phyloP scores from a whole-genome alignment of 2,888 invertebrate species.

The Pelosia muscerda region DNA sequence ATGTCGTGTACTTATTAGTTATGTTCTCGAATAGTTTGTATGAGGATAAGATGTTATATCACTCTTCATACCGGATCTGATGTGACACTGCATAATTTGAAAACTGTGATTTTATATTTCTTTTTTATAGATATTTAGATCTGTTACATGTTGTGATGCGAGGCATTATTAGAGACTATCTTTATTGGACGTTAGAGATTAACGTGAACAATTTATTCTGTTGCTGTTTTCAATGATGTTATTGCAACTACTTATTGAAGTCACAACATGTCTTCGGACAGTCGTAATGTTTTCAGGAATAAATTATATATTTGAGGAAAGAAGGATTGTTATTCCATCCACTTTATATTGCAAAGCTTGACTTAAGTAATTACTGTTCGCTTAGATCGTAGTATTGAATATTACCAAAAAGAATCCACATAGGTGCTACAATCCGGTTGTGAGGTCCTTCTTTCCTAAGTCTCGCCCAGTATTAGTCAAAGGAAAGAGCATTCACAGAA shows the following conservation, averaged over 20 bases:
- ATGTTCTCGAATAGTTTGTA: constrained; percentile 72
- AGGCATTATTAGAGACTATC: constrained; percentile 66
- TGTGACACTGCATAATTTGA: constrained; percentile 86
- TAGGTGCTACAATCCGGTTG: constrained; percentile 84
- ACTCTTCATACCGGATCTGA: constrained; percentile 81
- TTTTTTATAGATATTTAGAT: constrained; percentile 82
- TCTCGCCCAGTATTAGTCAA: constrained; percentile 85
- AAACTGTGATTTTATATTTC: constrained; percentile 85
- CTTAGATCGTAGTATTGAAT: constrained; percentile 58
- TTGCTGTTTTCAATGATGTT: constrained; percentile 63
- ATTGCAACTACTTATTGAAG: constrained; percentile 61
- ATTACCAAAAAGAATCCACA: constrained; percentile 68
- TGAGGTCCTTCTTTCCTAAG: constrained; percentile 83
- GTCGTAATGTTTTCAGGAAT: constrained; percentile 72
- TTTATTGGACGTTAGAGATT: constrained; percentile 57
- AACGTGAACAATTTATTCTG: constrained; percentile 65
- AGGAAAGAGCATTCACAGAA: constrained; percentile 79
- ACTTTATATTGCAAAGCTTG: constrained; percentile 38
- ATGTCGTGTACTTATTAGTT: constrained; percentile 85
- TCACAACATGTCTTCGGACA: constrained; percentile 80
- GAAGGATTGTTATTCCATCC: constrained; percentile 74
- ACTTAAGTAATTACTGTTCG: constrained; percentile 32
- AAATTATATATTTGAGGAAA: constrained; percentile 70
- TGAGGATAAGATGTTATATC: constrained; percentile 70
- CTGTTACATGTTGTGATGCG: constrained; percentile 84